These are phyloP conservation scores for Hyles euphorbiae DNA, from an alignment of 1,140 invertebrate genomes.

Conservation along the genomic window DNA sequence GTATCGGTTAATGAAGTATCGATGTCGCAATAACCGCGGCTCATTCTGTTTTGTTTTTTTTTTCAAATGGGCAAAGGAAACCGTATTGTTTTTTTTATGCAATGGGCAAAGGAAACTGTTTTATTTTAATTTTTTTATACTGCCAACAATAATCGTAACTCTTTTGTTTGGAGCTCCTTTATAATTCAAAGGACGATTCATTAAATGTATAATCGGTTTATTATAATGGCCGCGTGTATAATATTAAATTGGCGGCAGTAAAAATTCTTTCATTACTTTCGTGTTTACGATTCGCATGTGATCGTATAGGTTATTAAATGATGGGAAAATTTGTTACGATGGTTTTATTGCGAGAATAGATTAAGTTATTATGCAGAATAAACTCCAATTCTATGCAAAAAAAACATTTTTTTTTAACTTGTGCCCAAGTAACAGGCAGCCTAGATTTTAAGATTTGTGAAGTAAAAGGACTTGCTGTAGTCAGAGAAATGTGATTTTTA, in stretches of 20 bases:
- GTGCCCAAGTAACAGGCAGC: too few species aligned
- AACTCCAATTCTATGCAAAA: too few species aligned
- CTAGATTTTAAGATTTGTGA: too few species aligned
- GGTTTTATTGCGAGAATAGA: too few species aligned
- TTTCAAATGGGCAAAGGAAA: constrained; percentile 5
- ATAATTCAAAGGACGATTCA: constrained; percentile 5
- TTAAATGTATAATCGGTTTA: constrained; percentile 11
- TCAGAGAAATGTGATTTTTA: too few species aligned
- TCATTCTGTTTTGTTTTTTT: constrained; percentile 16
- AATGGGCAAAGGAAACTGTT: constrained; percentile 2
- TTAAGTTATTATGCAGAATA: too few species aligned
- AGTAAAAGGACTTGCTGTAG: too few species aligned
- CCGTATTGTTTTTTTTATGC: too few species aligned
- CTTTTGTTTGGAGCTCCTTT: constrained; percentile 20
- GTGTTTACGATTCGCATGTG: too few species aligned
- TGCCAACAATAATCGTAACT: constrained; percentile 20
- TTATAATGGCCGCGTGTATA: constrained; percentile 12
- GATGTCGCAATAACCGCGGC: constrained; percentile 28
- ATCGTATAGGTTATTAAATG: too few species aligned
- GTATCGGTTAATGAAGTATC: constrained; percentile 43
- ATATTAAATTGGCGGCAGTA: constrained; percentile 3
- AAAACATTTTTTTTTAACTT: too few species aligned
- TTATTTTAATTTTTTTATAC: constrained; percentile 18
- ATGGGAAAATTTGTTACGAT: too few species aligned
- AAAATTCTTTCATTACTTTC: neutral